These are phyloP conservation scores for Diorhabda elongata DNA, from an alignment of 1,140 invertebrate genomes.

Conservation along the genomic window DNA sequence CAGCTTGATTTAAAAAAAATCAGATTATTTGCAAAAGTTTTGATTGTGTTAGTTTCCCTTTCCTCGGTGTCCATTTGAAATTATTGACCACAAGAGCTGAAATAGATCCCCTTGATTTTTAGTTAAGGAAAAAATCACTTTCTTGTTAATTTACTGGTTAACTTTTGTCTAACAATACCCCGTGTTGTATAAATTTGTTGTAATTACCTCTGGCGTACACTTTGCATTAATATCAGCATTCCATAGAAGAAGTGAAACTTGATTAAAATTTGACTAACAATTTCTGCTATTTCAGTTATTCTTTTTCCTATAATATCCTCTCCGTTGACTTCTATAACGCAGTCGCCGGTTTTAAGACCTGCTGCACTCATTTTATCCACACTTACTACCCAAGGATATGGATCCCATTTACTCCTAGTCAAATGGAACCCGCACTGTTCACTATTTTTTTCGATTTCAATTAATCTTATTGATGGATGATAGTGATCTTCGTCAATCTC, in stretches of 20 bases:
- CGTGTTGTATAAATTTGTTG: conserved; percentile 4
- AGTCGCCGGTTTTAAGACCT: conserved; percentile 58
- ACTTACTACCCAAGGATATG: conserved; percentile 63
- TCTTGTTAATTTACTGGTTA: too few relatives aligned
- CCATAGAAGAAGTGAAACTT: conserved; percentile 50
- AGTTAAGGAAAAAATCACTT: too few relatives aligned
- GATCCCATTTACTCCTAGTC: conserved; percentile 65
- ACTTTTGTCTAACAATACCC: too few relatives aligned
- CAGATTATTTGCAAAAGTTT: too few relatives aligned
- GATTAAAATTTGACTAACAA: conserved; percentile 49
- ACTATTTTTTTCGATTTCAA: conserved; percentile 41
- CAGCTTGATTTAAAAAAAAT: too few relatives aligned
- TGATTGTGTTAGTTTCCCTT: too few relatives aligned
- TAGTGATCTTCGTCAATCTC: conserved; percentile 41
- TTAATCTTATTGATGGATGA: conserved; percentile 40
- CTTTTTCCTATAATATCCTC: conserved; percentile 56
- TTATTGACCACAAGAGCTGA: too few relatives aligned
- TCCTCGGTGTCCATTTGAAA: too few relatives aligned
- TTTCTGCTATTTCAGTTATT: conserved; percentile 55
- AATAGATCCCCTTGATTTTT: too few relatives aligned
- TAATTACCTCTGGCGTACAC: conserved; percentile 49
- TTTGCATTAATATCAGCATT: conserved; percentile 48
- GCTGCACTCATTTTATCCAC: conserved; percentile 52
- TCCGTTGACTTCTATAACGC: conserved; percentile 60
- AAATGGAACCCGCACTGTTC: conserved; percentile 59